Conservation (phyloP, 2,888 invertebrate genomes). For the Metacarcinus magister region DNA sequence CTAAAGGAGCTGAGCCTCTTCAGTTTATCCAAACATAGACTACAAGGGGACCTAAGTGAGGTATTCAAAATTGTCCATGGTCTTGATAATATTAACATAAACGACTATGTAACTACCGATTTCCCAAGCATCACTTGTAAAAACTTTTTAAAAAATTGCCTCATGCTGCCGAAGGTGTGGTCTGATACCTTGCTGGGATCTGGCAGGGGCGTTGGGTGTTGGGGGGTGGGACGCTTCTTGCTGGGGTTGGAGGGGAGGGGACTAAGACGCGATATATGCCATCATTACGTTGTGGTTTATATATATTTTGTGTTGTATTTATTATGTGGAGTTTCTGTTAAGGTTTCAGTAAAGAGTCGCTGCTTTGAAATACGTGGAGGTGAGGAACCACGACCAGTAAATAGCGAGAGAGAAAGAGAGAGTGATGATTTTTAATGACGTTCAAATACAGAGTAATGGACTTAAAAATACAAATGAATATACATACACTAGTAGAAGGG, state of each 20-base stretch:
- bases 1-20: no score
- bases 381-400: background rate
- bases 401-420: background rate
- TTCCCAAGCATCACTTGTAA: no score
- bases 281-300: conserved; percentile 18
- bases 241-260: no score
- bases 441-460: background rate
- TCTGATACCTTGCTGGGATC: background rate
- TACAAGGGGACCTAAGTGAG: no score
- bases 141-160: no score
- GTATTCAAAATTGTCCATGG: no score
- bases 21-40: no score
- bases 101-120: no score
- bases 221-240: background rate
- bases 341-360: background rate
- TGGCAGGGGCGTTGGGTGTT: background rate
- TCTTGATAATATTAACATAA: no score
- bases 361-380: background rate
- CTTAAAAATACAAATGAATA: background rate
- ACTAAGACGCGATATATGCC: background rate
- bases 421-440: background rate
- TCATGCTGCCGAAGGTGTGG: background rate
- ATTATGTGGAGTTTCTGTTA: background rate
- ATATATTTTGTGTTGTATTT: conserved; percentile 34
- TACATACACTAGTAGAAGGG: background rate